Base-by-base conservation (phyloP, 2,797 vertebrate genomes). In the Enteromius mattozi region DNA sequence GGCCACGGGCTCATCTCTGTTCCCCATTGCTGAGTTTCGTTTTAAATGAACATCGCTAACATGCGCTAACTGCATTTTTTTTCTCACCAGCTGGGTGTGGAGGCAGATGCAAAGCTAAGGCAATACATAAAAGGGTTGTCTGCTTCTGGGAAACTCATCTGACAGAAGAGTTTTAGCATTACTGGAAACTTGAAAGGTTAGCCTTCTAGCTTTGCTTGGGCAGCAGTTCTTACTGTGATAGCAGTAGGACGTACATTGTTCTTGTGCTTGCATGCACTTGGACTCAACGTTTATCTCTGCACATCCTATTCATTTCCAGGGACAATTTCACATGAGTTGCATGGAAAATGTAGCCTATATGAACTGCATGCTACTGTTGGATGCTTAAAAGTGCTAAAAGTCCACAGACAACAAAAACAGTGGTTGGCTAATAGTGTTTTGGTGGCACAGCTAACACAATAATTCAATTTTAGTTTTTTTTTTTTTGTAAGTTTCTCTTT, bases 141-240 rank as follows among this genome's bases (percentile, higher is more conserved):
- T 82, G 87, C 68, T 91, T 92, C 90, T 89, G 89, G 89, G 90
- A 91, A 92, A 91, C 74, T 77, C 65, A 17, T 81, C 87, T 71
- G 86, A 87, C 76, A 83, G 68, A 86, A 89, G 42, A 51, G 83
- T 92, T 81, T 33, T 88, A 91, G 81, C 89, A 88, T 91, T 88
- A 92, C 89, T 91, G 91, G 90, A 90, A 90, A 87, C 85, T 75
- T 80, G 56, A 88, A 84, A 85, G 81, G 70, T 65, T 87, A 75
- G 77, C 69, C 19, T 70, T 69, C 68, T 61, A 82, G 87, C 86
- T 71, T 86, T 78, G 86, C 80, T 68, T 79, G 77, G 65, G 86
- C 84, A 86, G 82, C 83, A 63, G 27, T 80, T 84, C 33, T 88
- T 71, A 71, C 78, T 30, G 61, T 59, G 45, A 56, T 49, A 77